Percentiles rank a stretch among this genome's conserved stretches.
phyloP scores from a whole-genome alignment of 2,113 vertebrate species.

The Suricata suricatta region DNA sequence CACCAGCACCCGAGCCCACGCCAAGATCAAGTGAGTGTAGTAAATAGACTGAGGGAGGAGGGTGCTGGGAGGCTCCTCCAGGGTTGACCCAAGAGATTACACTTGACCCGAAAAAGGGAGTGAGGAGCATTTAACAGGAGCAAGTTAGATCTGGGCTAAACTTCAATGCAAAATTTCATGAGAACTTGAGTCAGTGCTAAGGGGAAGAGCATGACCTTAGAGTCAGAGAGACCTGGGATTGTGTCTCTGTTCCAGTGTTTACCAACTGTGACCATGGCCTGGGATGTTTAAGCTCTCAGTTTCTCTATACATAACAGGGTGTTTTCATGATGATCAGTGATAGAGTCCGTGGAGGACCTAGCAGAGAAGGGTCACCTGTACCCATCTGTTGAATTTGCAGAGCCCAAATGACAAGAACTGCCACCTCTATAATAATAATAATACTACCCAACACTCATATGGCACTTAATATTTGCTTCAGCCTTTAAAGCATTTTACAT shows the following conservation, averaged over 20 bases:
- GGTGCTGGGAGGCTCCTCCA: neutral
- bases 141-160: neutral
- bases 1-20: conserved; percentile 93
- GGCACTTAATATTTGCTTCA: neutral
- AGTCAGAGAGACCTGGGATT: neutral
- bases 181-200: neutral
- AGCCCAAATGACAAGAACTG: neutral
- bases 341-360: neutral
- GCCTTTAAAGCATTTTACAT: neutral
- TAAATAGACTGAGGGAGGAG: neutral
- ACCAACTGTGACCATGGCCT: neutral
- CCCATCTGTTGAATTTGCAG: neutral
- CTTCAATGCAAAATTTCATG: neutral
- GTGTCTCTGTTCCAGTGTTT: neutral
- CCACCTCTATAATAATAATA: neutral
- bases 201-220: neutral
- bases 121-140: neutral
- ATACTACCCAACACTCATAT: neutral
- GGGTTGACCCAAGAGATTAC: neutral
- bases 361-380: neutral
- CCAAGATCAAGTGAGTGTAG: conserved; percentile 90
- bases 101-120: neutral
- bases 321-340: neutral
- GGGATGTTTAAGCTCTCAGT: neutral
- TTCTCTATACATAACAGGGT: neutral